Base-by-base conservation (phyloP, 1,140 invertebrate species). In the Drosophila sproati region DNA sequence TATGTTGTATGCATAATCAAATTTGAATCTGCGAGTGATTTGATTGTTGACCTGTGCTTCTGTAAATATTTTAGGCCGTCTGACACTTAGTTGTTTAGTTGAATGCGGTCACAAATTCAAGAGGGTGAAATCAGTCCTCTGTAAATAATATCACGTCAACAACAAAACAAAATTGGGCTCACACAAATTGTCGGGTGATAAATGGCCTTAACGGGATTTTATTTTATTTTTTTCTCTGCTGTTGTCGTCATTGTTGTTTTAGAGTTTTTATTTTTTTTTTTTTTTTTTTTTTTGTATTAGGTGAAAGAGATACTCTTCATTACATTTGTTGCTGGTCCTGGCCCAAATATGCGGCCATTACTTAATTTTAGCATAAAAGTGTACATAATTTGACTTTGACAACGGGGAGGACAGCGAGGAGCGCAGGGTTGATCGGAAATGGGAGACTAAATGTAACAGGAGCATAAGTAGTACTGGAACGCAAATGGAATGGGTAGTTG, bases 71-170 rank as follows among this genome's bases (percentile, higher is more conserved):
- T 69, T 70, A 54, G 47, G 57, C 52, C 55, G 64, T 10, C 45
- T 3, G 62, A 52, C 67, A 73, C 62, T 60, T 71, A 56, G 64
- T 57, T 32, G 56, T 71, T 71, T 78, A 79, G 51, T 62, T 67
- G 57, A 88, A 77, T 87, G 83, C 83, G 83, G 83, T 87, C 88
- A 60, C 43, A 66, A 79, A 79, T 64, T 77, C 63, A 77, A 73
- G 83, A 83, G 83, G 83, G 83, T 87, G 80, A 87, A 87, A 88
- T 88, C 83, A 88, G 83, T 87, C 83, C 83, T 87, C 80, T 87
- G 83, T 87, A 87, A 87, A 88, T 87, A 87, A 87, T 87, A 83
- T 80, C 75, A 88, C 77, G 85, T 88, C 73, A 73, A 73, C 70
- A 62, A 34, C 80, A 68, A 71, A 64, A 63, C 56, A 78, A 78